A percentile compares a stretch with the other conserved stretches of the same genome.
Conservation (phyloP, 2,797 vertebrate species). For the Manis pentadactyla region DNA sequence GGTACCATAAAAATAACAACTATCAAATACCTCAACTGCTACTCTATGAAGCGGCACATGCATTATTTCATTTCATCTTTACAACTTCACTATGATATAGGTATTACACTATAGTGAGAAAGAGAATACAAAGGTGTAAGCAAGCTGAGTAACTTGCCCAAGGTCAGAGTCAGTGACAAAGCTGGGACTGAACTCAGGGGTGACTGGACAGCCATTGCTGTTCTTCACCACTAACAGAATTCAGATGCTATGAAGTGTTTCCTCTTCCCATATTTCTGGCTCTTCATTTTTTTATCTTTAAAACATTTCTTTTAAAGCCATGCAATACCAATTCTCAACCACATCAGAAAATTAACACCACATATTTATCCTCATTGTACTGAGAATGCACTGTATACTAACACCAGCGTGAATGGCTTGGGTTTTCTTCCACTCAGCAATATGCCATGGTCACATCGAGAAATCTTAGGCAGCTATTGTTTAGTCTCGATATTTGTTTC, state of each 20-base stretch:
- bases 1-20: neutral
- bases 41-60: neutral
- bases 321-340: constrained; percentile 27
- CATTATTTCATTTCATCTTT: neutral
- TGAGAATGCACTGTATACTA: neutral
- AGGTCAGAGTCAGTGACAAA: neutral
- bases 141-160: neutral
- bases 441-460: neutral
- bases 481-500: constrained; percentile 18
- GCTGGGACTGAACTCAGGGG: neutral
- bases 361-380: neutral
- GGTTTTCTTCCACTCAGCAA: neutral
- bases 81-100: neutral
- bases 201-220: neutral
- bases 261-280: neutral
- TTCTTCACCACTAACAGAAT: constrained; percentile 24
- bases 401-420: neutral
- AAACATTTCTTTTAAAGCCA: constrained; percentile 45
- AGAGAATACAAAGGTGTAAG: neutral
- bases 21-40: neutral
- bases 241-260: neutral
- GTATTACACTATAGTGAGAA: neutral
- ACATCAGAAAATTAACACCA: constrained; percentile 20
- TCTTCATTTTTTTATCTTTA: constrained; percentile 50
- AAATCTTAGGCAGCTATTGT: neutral